These are phyloP conservation scores for Paedocypris micromegethes DNA, from an alignment of 2,797 vertebrate species.

Conservation along the genomic window DNA sequence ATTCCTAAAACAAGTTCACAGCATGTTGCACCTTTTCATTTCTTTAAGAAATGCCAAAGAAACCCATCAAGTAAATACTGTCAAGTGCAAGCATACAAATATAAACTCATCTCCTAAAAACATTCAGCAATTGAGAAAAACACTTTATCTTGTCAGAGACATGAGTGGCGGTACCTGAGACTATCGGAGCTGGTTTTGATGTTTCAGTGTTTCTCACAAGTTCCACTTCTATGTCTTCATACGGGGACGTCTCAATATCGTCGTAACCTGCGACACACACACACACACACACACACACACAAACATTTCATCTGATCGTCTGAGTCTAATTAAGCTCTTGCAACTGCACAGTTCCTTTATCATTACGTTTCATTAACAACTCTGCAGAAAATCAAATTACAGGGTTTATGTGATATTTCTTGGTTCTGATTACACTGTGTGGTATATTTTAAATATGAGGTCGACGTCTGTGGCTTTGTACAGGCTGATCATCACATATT, in stretches of 20 bases:
- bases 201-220: slow-evolving; percentile 71
- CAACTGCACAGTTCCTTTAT: slow-evolving; percentile 37
- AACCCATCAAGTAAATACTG: slow-evolving; percentile 2
- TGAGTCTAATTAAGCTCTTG: too few species aligned
- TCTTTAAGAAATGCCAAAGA: slow-evolving; percentile 5
- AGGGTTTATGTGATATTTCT: slow-evolving; percentile 37
- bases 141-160: background rate
- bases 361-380: slow-evolving; percentile 43
- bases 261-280: slow-evolving; percentile 64
- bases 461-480: background rate
- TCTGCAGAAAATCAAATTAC: slow-evolving; percentile 40
- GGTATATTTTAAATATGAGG: slow-evolving; percentile 15
- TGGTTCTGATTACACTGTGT: slow-evolving; percentile 33
- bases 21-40: background rate
- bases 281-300: slow-evolving; percentile 2
- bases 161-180: slow-evolving; percentile 42
- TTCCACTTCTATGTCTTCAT: slow-evolving; percentile 74
- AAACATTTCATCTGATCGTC: too few species aligned
- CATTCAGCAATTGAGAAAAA: slow-evolving; percentile 14
- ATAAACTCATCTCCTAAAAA: slow-evolving; percentile 13
- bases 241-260: slow-evolving; percentile 81
- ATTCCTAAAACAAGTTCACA: background rate
- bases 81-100: slow-evolving; percentile 18
- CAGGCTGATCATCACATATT: slow-evolving; percentile 12
- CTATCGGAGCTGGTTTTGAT: slow-evolving; percentile 72